Base-by-base conservation (phyloP, 2,113 vertebrate species). In the Poeciliopsis turrubarensis region DNA sequence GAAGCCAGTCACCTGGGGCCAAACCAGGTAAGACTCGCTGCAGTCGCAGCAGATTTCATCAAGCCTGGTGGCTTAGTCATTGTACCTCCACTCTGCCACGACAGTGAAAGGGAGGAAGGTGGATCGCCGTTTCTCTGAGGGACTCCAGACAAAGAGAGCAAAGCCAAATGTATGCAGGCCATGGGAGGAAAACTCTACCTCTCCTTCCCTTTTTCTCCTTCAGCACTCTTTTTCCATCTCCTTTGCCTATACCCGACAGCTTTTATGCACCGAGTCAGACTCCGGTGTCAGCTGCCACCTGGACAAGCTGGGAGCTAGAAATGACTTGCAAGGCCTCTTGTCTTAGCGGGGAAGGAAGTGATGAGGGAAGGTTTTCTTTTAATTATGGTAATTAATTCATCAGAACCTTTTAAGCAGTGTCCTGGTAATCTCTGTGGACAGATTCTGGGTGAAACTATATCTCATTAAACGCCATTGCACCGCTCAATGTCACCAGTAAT, bases 301-400 rank as follows among this genome's bases (percentile, higher is more conserved):
- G 91, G 86, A 78, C 54, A 25, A 88, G 79, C 84, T 64, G 62
- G 79, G 68, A 71, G 75, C 83, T 60, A 9, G 66, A 26, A 60
- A 74, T 65, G 73, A 64, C 57, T 54, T 81, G 77, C 70, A 70
- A 75, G 85, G 75, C 70, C n/a, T 86, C 79, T 84, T 70, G 78
- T 71, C 77, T 76, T 85, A 81, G 78, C 89, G 86, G 70, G 71
- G 81, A 67, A 83, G 87, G 72, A 87, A 84, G 86, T 82, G 76
- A 87, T 83, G 82, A 86, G 83, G 83, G 88, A 79, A 80, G 79
- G 81, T 91, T 88, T 83, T 79, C 82, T 86, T 11, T 93, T 94
- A 93, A 93, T 94, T 94, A 94, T 93, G 90, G 74, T 92, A 93
- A 94, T 94, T 77, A 82, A 93, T 94, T 92, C 90, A 91, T 91